Conservation (phyloP, 2,888 invertebrate species). For the Argyresthia goedartella region DNA sequence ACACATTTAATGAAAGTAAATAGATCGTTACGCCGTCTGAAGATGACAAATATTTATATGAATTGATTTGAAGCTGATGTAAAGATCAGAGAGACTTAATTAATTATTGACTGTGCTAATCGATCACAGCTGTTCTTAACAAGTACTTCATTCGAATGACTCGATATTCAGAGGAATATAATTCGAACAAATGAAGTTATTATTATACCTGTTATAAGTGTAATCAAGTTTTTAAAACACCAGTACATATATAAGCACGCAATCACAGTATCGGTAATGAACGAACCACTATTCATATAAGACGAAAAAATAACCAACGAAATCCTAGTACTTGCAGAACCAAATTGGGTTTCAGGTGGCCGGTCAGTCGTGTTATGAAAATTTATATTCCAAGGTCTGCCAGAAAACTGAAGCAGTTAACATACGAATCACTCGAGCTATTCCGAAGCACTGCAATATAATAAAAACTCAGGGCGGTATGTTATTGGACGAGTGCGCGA, state of each 20-base stretch:
- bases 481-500: slow-evolving; percentile 33
- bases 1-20: too few relatives aligned
- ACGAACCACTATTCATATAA: not conserved
- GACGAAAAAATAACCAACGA: not conserved
- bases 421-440: slow-evolving; percentile 13
- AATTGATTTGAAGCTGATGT: too few relatives aligned
- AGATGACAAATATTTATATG: too few relatives aligned
- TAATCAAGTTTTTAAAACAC: not conserved
- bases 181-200: too few relatives aligned
- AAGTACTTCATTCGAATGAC: too few relatives aligned
- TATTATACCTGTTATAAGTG: too few relatives aligned
- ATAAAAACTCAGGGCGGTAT: slow-evolving; percentile 46
- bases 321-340: not conserved
- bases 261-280: not conserved
- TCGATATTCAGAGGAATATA: too few relatives aligned
- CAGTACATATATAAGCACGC: not conserved
- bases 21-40: too few relatives aligned
- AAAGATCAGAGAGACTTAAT: too few relatives aligned
- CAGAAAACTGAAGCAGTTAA: slow-evolving; percentile 1
- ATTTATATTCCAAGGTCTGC: slow-evolving; percentile 2
- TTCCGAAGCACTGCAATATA: slow-evolving; percentile 23
- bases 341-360: not conserved
- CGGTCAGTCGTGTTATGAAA: not conserved
- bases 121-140: too few relatives aligned
- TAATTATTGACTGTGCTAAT: too few relatives aligned